Conservation (phyloP, 2,888 invertebrate species). For the Coenonympha glycerion region DNA sequence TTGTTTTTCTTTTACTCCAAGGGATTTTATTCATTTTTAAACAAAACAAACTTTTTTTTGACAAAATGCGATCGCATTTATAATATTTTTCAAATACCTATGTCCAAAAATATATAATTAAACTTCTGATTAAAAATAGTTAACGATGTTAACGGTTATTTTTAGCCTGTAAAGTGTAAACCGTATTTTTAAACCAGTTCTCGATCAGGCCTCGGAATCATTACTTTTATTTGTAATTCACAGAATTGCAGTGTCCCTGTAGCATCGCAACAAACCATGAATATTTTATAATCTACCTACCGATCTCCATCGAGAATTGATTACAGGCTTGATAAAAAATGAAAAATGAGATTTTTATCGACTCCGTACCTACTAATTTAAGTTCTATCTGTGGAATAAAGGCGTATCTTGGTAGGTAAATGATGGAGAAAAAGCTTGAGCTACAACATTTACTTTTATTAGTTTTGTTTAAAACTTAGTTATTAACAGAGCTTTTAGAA, state of each 20-base stretch:
- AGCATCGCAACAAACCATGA: slow-evolving; percentile 9
- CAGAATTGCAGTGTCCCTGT: slow-evolving; percentile 16
- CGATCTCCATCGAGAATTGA: slow-evolving; percentile 18
- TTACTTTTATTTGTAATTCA: slow-evolving; percentile 20
- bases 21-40: too few relatives aligned
- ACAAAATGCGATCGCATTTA: too few relatives aligned
- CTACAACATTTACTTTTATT: too few relatives aligned
- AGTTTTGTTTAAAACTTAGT: too few relatives aligned
- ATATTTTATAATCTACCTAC: slow-evolving; percentile 18
- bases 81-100: too few relatives aligned
- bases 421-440: neutral
- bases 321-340: slow-evolving; percentile 18
- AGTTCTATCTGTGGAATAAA: neutral
- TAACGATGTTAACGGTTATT: slow-evolving; percentile 8
- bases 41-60: too few relatives aligned
- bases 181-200: slow-evolving; percentile 19
- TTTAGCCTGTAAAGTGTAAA: slow-evolving; percentile 13
- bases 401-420: neutral
- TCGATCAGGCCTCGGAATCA: slow-evolving; percentile 12
- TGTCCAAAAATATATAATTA: neutral
- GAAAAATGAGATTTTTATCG: neutral
- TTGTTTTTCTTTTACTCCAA: too few relatives aligned
- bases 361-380: neutral
- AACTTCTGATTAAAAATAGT: slow-evolving; percentile 9
- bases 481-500: neutral